These are phyloP conservation scores for Girardinichthys multiradiatus DNA, from an alignment of 2,113 vertebrate genomes.

Conservation along the genomic window DNA sequence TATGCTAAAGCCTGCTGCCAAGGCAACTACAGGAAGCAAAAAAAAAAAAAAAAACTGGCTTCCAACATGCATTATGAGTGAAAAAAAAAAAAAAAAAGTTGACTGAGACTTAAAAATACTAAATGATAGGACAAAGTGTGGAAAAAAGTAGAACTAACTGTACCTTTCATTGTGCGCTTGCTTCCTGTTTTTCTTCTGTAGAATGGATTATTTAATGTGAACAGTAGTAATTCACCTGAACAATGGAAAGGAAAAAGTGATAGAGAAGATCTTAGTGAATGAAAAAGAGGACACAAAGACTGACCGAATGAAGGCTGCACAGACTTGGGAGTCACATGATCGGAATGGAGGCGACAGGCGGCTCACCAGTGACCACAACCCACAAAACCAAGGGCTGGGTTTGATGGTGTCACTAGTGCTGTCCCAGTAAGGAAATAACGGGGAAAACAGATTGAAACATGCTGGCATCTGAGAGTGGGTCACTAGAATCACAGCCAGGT, in stretches of 20 bases:
- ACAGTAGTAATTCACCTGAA: background rate
- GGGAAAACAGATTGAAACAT: background rate
- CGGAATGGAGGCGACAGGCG: constrained; percentile 19
- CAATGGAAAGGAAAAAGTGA: background rate
- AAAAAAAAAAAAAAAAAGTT: background rate
- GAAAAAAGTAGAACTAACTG: background rate
- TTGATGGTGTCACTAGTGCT: constrained; percentile 2
- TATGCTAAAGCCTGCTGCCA: background rate
- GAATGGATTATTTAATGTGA: background rate
- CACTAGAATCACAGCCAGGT: constrained; percentile 13
- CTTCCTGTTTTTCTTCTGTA: constrained; percentile 4
- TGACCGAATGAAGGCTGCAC: constrained; percentile 25
- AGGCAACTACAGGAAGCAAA: constrained; percentile 2
- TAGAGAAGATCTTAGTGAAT: background rate
- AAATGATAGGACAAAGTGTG: background rate
- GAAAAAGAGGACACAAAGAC: background rate
- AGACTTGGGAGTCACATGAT: constrained; percentile 26
- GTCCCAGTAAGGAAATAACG: constrained; percentile 26
- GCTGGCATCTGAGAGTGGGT: constrained; percentile 10
- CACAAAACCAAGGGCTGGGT: constrained; percentile 52
- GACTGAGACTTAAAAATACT: background rate
- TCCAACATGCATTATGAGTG: constrained; percentile 35
- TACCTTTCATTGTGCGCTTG: constrained; percentile 56
- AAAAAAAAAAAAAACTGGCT: constrained; percentile 24
- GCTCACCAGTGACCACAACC: constrained; percentile 47